Base-by-base conservation (phyloP, 2,797 vertebrate species). In the Microcaecilia unicolor region DNA sequence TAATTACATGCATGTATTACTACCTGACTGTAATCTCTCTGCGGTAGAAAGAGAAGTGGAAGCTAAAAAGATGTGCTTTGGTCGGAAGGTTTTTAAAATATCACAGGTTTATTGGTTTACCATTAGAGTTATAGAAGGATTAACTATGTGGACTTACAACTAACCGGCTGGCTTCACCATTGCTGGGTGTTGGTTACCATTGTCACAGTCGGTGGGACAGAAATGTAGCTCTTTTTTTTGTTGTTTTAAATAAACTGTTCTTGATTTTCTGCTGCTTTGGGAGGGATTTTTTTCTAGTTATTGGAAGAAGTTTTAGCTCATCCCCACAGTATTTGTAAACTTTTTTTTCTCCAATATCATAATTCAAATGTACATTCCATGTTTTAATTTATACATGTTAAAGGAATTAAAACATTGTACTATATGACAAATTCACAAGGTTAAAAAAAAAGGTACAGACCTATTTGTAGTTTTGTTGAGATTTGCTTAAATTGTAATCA, bases 1-100 rank as follows among this genome's bases (percentile, higher is more conserved):
- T 72, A 80, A 79, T 70, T 85, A 86, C 74, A 78, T 91, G 90
- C 89, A 91, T 93, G 90, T 87, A 84, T 92, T 87, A 85, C 88
- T 92, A 90, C 84, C 66, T 70, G 48, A 48, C 45, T n/a, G n/a
- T 74, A 70, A 67, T 28, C 61, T 72, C 68, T 67, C 64, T 55
- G 41, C 64, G 60, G 48, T 61, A 63, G 58, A 55, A 55, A 55
- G 51, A 51, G 24, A 42, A 45, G 52, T 47, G 51, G 72, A 59
- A 69, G 45, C 22, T 4, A 37, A 52, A 30, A 41, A 62, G 37
- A 43, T 44, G 64, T 71, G 41, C 55, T 70, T 64, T 54, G 34
- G 31, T 34, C 59, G 51, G 65, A 63, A 70, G 46, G 32, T 64
- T 57, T 43, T 44, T 37, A 42, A 64, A 57, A 37, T 53, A 23